A percentile compares a stretch with the other conserved stretches of the same genome.
Conservation (phyloP, 1,140 invertebrate species). For the Aphaenogaster floridana region DNA sequence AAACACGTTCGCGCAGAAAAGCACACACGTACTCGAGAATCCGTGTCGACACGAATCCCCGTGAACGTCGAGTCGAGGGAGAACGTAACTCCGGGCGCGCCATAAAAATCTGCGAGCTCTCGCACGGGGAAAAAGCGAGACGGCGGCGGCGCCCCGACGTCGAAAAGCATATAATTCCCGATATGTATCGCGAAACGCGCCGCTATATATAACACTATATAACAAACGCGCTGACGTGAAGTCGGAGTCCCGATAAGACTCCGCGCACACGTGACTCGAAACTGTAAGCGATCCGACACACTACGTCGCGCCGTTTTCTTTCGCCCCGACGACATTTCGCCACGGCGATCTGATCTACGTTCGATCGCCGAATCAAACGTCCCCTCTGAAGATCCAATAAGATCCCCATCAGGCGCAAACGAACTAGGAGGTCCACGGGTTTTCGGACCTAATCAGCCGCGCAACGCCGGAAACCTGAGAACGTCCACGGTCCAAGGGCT, state of each 20-base stretch:
- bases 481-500: not conserved
- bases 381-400: not conserved
- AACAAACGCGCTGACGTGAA: slow-evolving; percentile 22
- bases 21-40: not conserved
- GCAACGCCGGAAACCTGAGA: not conserved
- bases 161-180: not conserved
- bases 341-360: not conserved
- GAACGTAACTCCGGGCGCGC: not conserved
- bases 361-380: not conserved
- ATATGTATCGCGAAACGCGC: slow-evolving; percentile 9
- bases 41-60: slow-evolving; percentile 3
- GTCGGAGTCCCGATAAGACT: slow-evolving; percentile 20
- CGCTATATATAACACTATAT: not conserved
- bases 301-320: not conserved
- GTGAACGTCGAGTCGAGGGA: not conserved
- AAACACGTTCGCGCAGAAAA: not conserved
- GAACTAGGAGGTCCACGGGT: not conserved
- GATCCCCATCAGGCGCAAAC: not conserved
- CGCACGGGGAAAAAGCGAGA: not conserved
- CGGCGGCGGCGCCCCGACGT: not conserved
- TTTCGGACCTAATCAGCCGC: not conserved
- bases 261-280: slow-evolving; percentile 24
- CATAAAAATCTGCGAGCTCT: slow-evolving; percentile 25
- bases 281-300: not conserved
- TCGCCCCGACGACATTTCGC: not conserved